Percentiles rank a stretch among this genome's conserved stretches.
Evolutionary conservation across 2,888 invertebrate species (phyloP).

Genomic region (Boloria selene): DNA sequence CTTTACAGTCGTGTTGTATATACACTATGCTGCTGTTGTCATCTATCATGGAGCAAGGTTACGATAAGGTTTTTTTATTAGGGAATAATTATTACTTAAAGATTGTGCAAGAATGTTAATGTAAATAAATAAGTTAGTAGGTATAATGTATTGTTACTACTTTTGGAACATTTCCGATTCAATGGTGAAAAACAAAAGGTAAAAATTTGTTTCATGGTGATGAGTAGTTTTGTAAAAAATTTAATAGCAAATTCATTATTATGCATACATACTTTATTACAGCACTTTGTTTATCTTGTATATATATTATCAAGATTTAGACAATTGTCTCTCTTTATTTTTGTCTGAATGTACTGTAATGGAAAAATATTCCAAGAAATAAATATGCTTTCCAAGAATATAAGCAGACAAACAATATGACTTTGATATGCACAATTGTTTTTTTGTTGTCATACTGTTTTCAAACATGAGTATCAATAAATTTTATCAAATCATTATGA

Average conservation of each 20-base stretch:
- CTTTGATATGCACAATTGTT: too few relatives aligned
- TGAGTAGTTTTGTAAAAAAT: neutral
- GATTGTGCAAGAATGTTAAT: neutral
- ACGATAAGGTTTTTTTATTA: conserved; percentile 2
- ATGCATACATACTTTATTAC: too few relatives aligned
- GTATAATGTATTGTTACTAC: neutral
- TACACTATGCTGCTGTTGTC: conserved; percentile 23
- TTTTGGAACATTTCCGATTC: neutral
- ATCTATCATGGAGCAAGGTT: conserved; percentile 1
- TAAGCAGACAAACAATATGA: too few relatives aligned
- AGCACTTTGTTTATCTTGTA: too few relatives aligned
- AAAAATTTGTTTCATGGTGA: neutral
- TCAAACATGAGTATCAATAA: neutral
- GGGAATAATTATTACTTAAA: conserved; percentile 1
- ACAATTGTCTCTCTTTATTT: too few relatives aligned
- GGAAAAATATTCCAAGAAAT: neutral
- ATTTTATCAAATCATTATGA: conserved; percentile 4
- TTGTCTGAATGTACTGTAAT: neutral
- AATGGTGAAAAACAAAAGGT: neutral
- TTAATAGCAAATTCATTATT: too few relatives aligned
- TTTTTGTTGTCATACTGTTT: too few relatives aligned
- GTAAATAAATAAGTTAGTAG: neutral
- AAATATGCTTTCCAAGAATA: too few relatives aligned
- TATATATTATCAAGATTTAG: too few relatives aligned
- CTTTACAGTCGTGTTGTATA: conserved; percentile 4